Percentiles rank a stretch among this genome's conserved stretches.
These are phyloP conservation scores for Acrossocheilus fasciatus DNA, from an alignment of 2,797 vertebrate genomes.

Conservation along the genomic window DNA sequence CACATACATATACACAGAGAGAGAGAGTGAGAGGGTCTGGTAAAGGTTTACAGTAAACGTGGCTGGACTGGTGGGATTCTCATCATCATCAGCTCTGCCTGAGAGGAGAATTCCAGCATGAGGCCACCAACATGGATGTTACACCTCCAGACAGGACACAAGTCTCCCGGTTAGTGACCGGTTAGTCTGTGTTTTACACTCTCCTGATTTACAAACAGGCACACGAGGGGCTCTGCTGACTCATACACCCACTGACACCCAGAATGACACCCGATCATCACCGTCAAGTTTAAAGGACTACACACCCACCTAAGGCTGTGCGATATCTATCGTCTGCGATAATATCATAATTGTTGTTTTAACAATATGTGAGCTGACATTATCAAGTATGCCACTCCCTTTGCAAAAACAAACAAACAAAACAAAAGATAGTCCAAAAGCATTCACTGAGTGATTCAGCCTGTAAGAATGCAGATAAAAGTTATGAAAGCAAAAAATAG, in stretches of 20 bases:
- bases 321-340: neutral
- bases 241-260: neutral
- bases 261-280: constrained; percentile 5
- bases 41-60: constrained; percentile 28
- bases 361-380: neutral
- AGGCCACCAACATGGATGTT: constrained; percentile 40
- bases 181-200: constrained; percentile 31
- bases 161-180: constrained; percentile 33
- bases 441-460: neutral
- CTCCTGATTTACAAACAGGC: constrained; percentile 1
- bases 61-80: constrained; percentile 41
- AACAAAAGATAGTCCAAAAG: no score
- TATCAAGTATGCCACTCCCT: neutral
- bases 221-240: neutral
- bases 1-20: neutral
- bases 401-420: neutral
- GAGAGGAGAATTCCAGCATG: constrained; percentile 41
- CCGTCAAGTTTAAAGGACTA: neutral
- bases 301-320: neutral
- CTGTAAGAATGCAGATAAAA: neutral
- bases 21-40: constrained; percentile 11
- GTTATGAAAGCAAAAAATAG: neutral
- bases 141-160: constrained; percentile 24
- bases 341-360: neutral
- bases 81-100: constrained; percentile 44